These are phyloP conservation scores for Apostichopus japonicus DNA, from an alignment of 35 echinoderm and acorn worm species.

Conservation along the genomic window DNA sequence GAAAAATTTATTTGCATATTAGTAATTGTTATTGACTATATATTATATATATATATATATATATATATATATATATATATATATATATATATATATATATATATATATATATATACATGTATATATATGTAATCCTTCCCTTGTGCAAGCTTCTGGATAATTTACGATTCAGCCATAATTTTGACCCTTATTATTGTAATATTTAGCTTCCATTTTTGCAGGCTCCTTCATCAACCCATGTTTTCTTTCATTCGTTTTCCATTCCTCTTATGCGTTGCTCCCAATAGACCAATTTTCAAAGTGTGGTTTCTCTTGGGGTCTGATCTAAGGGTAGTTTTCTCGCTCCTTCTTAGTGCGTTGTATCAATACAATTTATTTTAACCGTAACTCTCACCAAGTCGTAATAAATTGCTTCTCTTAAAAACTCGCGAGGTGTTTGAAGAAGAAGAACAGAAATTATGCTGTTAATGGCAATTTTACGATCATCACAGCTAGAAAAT, in stretches of 20 bases:
- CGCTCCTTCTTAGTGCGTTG: not conserved
- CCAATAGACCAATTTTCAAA: slow-evolving; percentile 36
- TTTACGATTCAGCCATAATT: not conserved
- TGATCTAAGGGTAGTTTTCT: not conserved
- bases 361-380: slow-evolving; percentile 17
- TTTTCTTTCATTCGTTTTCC: not conserved
- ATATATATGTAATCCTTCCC: no score
- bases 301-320: slow-evolving; percentile 24
- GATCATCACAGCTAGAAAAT: not conserved
- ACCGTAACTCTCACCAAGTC: slow-evolving; percentile 7
- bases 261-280: not conserved
- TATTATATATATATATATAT: no score
- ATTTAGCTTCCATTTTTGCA: not conserved
- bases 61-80: no score
- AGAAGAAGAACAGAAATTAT: slow-evolving; percentile 19
- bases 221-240: slow-evolving; percentile 2
- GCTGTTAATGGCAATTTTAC: slow-evolving; percentile 35
- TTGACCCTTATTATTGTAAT: slow-evolving; percentile 7
- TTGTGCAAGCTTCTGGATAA: not conserved
- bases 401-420: slow-evolving; percentile 5
- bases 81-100: no score
- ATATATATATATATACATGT: no score
- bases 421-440: slow-evolving; percentile 25
- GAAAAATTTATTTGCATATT: no score
- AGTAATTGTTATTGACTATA: no score